Evolutionary conservation across 2,797 vertebrate species (phyloP).

Genomic region (Ispidina picta): DNA sequence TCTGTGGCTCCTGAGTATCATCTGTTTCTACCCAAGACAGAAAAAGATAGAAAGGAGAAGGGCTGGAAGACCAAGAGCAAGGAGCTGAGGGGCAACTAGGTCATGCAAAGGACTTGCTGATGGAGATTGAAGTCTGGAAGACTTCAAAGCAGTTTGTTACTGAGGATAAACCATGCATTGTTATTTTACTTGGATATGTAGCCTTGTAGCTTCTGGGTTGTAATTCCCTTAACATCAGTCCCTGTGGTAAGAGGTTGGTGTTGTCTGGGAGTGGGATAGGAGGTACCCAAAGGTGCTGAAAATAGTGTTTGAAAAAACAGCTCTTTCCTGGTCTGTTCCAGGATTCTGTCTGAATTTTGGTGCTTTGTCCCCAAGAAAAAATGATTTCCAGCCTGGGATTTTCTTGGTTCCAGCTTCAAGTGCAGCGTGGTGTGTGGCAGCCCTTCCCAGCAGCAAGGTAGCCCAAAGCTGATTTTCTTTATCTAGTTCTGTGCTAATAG

Average conservation of each 20-base stretch:
- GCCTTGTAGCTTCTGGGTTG: not conserved
- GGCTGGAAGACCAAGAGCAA: not conserved
- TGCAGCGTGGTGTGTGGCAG: fast-evolving
- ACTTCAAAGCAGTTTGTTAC: not conserved
- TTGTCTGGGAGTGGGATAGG: not conserved
- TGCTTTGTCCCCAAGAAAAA: not conserved
- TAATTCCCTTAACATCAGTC: not conserved
- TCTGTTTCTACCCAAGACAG: not conserved
- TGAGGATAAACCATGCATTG: not conserved
- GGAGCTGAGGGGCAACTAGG: not conserved
- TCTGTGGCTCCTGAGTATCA: not conserved
- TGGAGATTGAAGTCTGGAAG: not conserved
- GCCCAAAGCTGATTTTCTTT: not conserved
- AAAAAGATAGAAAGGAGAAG: not conserved
- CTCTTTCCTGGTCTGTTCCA: not conserved
- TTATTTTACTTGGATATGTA: not conserved
- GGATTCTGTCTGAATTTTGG: not conserved
- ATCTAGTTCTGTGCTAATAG: not conserved
- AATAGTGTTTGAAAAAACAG: not conserved
- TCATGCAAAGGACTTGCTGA: not conserved
- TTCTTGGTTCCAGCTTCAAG: not conserved
- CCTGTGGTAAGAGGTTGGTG: not conserved
- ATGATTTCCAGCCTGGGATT: not conserved
- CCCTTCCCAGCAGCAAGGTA: not conserved
- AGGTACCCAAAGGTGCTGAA: fast-evolving